Percentiles rank a stretch among this genome's conserved stretches.
These are phyloP conservation scores for Drosophila cyrtoloma DNA, from an alignment of 2,888 invertebrate species.

Conservation along the genomic window DNA sequence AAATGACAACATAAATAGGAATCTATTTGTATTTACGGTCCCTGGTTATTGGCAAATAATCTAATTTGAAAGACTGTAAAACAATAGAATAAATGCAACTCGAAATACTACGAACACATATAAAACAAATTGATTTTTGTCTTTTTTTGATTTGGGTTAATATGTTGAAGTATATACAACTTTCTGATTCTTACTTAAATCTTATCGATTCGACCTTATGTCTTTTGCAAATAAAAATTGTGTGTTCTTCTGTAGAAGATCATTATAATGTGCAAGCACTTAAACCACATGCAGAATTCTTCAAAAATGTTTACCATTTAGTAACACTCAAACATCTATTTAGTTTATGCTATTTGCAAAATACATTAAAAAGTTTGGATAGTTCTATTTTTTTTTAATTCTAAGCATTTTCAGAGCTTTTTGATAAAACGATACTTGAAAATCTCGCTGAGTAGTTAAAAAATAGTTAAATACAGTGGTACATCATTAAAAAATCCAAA, in stretches of 20 bases:
- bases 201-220: conserved; percentile 6
- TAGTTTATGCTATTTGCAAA: conserved; percentile 19
- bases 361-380: conserved; percentile 34
- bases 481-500: not conserved
- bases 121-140: not conserved
- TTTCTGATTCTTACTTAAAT: conserved; percentile 7
- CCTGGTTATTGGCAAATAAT: conserved; percentile 23
- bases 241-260: conserved; percentile 3
- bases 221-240: conserved; percentile 22
- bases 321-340: conserved; percentile 39
- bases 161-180: conserved; percentile 8
- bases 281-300: conserved; percentile 46
- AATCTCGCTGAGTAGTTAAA: conserved; percentile 17
- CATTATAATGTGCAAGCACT: conserved; percentile 27
- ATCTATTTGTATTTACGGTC: not conserved
- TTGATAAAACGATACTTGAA: conserved; percentile 13
- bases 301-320: conserved; percentile 22
- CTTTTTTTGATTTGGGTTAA: conserved; percentile 5
- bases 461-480: conserved; percentile 12
- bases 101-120: not conserved
- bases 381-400: conserved; percentile 3
- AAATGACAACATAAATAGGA: not conserved
- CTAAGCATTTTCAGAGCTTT: not conserved
- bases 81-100: conserved; percentile 47
- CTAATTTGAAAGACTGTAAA: conserved; percentile 20